phyloP scores from a whole-genome alignment of 2,797 vertebrate species.

The Sebastes ruberrimus region DNA sequence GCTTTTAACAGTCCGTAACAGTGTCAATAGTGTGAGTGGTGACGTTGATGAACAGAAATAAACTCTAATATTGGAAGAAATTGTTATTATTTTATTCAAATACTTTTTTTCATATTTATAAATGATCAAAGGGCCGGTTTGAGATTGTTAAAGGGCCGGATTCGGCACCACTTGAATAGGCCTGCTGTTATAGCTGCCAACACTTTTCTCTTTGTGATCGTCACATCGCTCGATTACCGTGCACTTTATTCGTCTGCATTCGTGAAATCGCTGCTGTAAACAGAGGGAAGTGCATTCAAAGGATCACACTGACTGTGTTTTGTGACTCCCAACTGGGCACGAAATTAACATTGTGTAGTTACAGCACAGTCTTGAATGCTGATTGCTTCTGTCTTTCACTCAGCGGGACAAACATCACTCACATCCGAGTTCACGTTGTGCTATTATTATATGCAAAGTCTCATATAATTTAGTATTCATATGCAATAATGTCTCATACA shows the following conservation, averaged over 20 bases:
- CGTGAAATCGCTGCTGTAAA: constrained; percentile 4
- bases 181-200: background rate
- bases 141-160: no score
- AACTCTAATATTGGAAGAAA: no score
- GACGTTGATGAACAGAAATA: no score
- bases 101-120: no score
- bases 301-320: background rate
- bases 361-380: no score
- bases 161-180: no score
- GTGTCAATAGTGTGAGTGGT: no score
- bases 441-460: constrained; percentile 3
- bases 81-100: no score
- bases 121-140: no score
- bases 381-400: constrained; percentile 2
- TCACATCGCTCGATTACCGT: background rate
- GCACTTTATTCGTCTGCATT: background rate
- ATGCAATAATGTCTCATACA: background rate
- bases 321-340: background rate
- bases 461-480: constrained; percentile 4
- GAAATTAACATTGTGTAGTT: background rate
- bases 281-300: background rate
- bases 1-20: no score
- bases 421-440: background rate
- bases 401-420: background rate
- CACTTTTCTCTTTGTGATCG: background rate